Evolutionary conservation across 35 echinoderm and acorn worm genomes (phyloP).

Genomic region (Ophiothrix spiculata): DNA sequence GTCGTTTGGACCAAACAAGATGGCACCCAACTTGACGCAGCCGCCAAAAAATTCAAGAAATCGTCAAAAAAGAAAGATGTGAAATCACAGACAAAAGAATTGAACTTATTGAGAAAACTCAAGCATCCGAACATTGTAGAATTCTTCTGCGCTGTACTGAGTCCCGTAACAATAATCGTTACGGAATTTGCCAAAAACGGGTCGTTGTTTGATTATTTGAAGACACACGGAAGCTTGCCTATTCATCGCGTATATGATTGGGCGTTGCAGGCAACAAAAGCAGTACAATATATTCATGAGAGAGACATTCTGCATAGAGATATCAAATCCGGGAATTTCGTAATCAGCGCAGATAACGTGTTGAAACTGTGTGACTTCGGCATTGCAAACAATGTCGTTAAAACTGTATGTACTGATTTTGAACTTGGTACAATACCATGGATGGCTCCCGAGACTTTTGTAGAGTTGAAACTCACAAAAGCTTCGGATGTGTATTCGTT

Average conservation of each 20-base stretch:
- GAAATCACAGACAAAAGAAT: background rate
- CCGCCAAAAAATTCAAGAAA: constrained; percentile 4
- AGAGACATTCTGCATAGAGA: constrained; percentile 11
- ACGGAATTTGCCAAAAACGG: background rate
- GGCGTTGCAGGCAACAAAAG: background rate
- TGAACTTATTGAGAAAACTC: background rate
- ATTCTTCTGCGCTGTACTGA: background rate
- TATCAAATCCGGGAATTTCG: constrained; percentile 16
- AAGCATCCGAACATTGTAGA: background rate
- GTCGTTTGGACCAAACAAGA: background rate
- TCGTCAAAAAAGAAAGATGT: background rate
- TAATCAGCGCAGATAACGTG: background rate
- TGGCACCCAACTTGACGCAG: background rate
- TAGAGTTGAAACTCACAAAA: background rate
- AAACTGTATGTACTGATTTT: background rate
- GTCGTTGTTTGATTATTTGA: background rate
- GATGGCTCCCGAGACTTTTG: constrained; percentile 11
- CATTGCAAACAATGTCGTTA: background rate
- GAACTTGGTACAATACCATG: background rate
- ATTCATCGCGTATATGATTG: background rate
- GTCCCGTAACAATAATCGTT: background rate
- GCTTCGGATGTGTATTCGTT: constrained; percentile 7
- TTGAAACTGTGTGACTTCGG: constrained; percentile 20
- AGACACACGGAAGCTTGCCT: background rate
- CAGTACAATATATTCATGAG: background rate